Evolutionary conservation across 2,797 vertebrate species (phyloP).

Genomic region (Tadarida brasiliensis): DNA sequence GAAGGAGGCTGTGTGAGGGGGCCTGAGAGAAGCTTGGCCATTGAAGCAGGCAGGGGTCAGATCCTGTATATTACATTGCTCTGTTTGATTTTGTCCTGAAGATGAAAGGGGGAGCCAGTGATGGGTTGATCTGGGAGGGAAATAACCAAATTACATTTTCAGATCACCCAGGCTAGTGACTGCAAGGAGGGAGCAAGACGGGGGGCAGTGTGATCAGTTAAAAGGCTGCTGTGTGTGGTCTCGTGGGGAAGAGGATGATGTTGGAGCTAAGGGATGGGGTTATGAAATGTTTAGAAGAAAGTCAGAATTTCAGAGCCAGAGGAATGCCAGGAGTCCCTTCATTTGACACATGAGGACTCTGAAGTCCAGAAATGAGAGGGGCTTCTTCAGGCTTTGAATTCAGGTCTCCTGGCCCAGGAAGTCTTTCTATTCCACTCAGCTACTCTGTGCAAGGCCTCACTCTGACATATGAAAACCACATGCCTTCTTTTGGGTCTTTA

Average conservation of each 20-base stretch:
- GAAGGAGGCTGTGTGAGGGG: background rate
- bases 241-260: background rate
- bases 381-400: background rate
- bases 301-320: background rate
- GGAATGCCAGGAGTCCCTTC: background rate
- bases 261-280: background rate
- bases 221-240: background rate
- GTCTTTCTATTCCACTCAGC: background rate
- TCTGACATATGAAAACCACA: background rate
- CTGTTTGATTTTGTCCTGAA: constrained; percentile 1
- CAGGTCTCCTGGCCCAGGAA: background rate
- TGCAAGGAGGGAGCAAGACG: background rate
- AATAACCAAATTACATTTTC: background rate
- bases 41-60: background rate
- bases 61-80: background rate
- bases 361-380: background rate
- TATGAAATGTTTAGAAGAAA: background rate
- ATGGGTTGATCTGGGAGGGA: background rate
- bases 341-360: background rate
- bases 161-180: background rate
- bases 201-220: background rate
- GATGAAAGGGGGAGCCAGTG: background rate
- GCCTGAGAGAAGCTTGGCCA: background rate
- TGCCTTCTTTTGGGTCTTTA: background rate
- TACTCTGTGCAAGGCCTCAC: background rate